Evolutionary conservation across 2,888 invertebrate species (phyloP).

Genomic region (Apamea sordens): DNA sequence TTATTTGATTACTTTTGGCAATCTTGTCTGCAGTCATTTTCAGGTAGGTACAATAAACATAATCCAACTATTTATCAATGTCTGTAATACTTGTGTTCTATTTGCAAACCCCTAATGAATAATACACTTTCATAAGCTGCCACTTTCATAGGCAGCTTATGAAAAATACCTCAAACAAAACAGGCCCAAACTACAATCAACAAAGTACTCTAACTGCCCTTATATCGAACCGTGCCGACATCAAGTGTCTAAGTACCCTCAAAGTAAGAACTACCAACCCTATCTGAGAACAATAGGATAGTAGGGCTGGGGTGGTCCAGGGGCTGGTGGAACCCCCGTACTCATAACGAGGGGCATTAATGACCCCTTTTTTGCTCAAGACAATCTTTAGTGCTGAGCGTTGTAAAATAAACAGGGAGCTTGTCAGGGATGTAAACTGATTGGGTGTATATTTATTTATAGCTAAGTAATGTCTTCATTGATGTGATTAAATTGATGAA

Average conservation of each 20-base stretch:
- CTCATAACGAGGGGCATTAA: slow-evolving; percentile 56
- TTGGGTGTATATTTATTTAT: background rate
- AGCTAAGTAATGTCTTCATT: background rate
- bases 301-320: slow-evolving; percentile 46
- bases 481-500: background rate
- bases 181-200: slow-evolving; percentile 15
- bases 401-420: slow-evolving; percentile 30
- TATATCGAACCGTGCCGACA: slow-evolving; percentile 42
- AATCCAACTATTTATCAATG: background rate
- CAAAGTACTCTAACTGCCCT: slow-evolving; percentile 26
- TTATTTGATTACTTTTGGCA: background rate
- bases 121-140: background rate
- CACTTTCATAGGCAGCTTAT: too few species aligned
- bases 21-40: background rate
- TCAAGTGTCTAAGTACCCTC: slow-evolving; percentile 56
- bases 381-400: slow-evolving; percentile 32
- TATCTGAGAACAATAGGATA: slow-evolving; percentile 53
- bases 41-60: background rate
- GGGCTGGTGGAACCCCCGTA: slow-evolving; percentile 51
- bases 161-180: too few species aligned
- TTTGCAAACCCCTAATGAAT: background rate
- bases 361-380: slow-evolving; percentile 61
- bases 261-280: slow-evolving; percentile 58
- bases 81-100: background rate
- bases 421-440: background rate